Evolutionary conservation across 2,888 invertebrate genomes (phyloP).

Genomic region (Chloroclystis v-ata): DNA sequence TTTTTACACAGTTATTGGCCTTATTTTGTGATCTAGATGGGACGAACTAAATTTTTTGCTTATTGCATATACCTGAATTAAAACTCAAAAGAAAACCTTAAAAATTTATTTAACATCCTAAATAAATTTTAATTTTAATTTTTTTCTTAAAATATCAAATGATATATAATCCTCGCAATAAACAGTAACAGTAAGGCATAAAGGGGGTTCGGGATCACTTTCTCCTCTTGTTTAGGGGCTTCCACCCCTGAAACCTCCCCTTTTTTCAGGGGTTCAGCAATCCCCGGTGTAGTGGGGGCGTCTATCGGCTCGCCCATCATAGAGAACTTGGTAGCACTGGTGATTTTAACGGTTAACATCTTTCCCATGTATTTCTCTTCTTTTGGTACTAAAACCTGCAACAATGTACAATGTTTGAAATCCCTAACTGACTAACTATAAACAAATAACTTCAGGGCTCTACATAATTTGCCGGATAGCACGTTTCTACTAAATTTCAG

Average conservation of each 20-base stretch:
- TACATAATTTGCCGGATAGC: no score
- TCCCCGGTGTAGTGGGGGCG: slow-evolving; percentile 72
- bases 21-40: no score
- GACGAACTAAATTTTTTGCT: no score
- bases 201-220: slow-evolving; percentile 50
- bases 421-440: no score
- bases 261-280: slow-evolving; percentile 73
- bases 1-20: no score
- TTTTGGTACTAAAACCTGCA: neutral
- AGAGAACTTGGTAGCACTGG: slow-evolving; percentile 84
- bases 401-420: no score
- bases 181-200: slow-evolving; percentile 59
- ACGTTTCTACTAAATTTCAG: no score
- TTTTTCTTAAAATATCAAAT: neutral
- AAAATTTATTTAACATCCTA: no score
- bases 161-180: slow-evolving; percentile 45
- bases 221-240: slow-evolving; percentile 26
- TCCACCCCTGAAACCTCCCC: slow-evolving; percentile 77
- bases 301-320: slow-evolving; percentile 84
- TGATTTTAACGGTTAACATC: slow-evolving; percentile 86
- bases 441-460: no score
- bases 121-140: no score
- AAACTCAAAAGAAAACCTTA: no score
- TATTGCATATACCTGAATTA: no score
- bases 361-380: slow-evolving; percentile 66